Base-by-base conservation (phyloP, 2,797 vertebrate species). In the Esox masquinongy region DNA sequence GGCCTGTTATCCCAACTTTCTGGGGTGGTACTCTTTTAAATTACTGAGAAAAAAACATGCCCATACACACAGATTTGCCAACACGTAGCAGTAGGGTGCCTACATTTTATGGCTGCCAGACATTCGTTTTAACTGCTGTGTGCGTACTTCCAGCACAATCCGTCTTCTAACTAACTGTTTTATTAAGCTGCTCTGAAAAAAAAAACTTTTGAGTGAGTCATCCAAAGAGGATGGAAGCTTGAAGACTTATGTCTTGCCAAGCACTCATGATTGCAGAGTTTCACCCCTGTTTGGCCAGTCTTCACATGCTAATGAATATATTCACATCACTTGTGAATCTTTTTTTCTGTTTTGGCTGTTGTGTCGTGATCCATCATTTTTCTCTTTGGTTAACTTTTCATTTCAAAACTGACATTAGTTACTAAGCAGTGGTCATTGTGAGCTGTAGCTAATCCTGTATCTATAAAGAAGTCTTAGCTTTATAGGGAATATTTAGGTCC, bases 71-170 rank as follows among this genome's bases (percentile, higher is more conserved):
- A 1, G 39, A 64, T 49, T 49, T 39, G 17, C 59, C 0, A 4
- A 19, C 61, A 39, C 22, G 19, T 16, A 26, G 4, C 67, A 70
- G 43, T 39, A n/a, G 29, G 43, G 15, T 66, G 68, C 22, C 22
- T 51, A 2, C 29, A 26, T 56, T 64, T 59, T 67, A 31, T 66
- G 63, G n/a, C 61, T 24, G 47, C 39, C 74, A 77, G 76, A 78
- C 59, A 71, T 66, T 77, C 16, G 59, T 77, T 39, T 29, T 29
- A 49, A 68, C 75, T 49, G 50, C 67, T 49, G n/a, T 31, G 22
- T 39, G 26, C 39, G 34, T n/a, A 14, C 31, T 36, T 39, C 19
- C 64, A 24, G 12, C 70, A 36, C 39, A 59, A 73, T 53, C 34
- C 22, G 53, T 50, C 56, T 43, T 34, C 22, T 73, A 8, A 16